Conservation (phyloP, 2,888 invertebrate species). For the Geotrupes spiniger region DNA sequence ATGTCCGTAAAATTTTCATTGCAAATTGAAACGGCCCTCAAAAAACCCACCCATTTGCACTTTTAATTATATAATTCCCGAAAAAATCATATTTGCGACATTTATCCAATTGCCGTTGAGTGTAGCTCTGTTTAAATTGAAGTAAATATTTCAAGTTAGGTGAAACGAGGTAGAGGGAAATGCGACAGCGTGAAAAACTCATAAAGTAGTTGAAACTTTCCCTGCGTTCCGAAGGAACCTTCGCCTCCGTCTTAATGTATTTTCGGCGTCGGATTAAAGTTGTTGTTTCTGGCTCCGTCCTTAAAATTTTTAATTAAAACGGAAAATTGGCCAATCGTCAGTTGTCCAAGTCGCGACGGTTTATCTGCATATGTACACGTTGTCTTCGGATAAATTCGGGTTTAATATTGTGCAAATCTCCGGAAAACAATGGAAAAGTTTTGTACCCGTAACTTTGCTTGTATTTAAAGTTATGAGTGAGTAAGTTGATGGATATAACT, state of each 20-base stretch:
- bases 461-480: constrained; percentile 24
- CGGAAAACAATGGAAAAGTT: constrained; percentile 24
- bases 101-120: no score
- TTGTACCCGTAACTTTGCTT: constrained; percentile 22
- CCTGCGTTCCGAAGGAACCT: constrained; percentile 2
- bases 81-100: no score
- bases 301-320: constrained; percentile 21
- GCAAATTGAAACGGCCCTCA: constrained; percentile 1
- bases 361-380: constrained; percentile 19
- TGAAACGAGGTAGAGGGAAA: not conserved
- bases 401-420: constrained; percentile 25
- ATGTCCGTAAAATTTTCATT: not conserved
- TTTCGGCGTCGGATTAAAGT: constrained; percentile 16
- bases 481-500: constrained; percentile 25
- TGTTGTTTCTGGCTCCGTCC: constrained; percentile 13
- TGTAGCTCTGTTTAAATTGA: constrained; percentile 1
- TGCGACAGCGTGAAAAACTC: constrained; percentile 10
- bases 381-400: constrained; percentile 20
- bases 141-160: not conserved
- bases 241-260: constrained; percentile 14
- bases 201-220: constrained; percentile 13
- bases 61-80: no score
- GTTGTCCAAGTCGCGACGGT: not conserved
- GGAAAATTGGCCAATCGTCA: constrained; percentile 5
- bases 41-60: no score